Conservation (phyloP, 2,113 vertebrate genomes). For the Erythrolamprus reginae region DNA sequence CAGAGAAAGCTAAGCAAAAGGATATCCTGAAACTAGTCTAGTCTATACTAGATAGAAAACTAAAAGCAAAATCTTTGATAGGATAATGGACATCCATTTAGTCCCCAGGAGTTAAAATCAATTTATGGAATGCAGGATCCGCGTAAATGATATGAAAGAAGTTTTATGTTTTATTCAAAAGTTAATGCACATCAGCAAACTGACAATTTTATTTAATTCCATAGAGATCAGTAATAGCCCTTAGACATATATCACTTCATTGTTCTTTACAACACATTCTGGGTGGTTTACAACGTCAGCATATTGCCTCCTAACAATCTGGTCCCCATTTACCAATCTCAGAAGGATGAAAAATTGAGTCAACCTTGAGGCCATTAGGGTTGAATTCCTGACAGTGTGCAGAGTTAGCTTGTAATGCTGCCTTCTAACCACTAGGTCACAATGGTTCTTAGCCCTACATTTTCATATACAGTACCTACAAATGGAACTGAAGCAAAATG, state of each 20-base stretch:
- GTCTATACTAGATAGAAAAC: not conserved
- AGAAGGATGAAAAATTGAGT: not conserved
- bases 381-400: not conserved
- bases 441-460: not conserved
- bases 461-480: not conserved
- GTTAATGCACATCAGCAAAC: not conserved
- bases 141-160: not conserved
- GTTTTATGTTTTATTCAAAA: not conserved
- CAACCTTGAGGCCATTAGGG: not conserved
- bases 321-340: not conserved
- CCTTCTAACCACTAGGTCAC: not conserved
- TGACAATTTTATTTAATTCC: not conserved
- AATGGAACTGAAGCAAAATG: not conserved
- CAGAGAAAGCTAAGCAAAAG: too few species aligned
- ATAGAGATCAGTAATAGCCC: not conserved
- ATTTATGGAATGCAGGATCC: not conserved
- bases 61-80: not conserved
- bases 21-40: not conserved
- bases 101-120: not conserved
- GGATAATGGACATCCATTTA: not conserved
- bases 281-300: not conserved
- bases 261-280: not conserved
- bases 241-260: not conserved
- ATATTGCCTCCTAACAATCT: not conserved
- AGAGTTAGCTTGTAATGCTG: not conserved